Percentiles rank a stretch among this genome's conserved stretches.
Evolutionary conservation across 2,888 invertebrate genomes (phyloP).

Genomic region (Melikaiella ostensackeni): DNA sequence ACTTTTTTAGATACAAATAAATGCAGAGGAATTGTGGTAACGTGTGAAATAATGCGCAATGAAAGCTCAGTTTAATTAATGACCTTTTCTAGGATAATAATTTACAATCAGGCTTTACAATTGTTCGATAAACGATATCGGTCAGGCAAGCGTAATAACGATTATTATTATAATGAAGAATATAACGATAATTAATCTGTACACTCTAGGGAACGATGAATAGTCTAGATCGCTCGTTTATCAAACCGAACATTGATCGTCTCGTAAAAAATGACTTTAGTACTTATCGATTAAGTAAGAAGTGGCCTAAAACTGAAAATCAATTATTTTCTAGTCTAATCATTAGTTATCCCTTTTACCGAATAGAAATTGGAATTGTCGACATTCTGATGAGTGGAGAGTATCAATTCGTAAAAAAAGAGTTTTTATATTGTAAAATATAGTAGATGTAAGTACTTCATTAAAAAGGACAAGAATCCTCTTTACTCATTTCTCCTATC

Average conservation of each 20-base stretch:
- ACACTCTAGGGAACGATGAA: not conserved
- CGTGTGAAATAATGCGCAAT: not conserved
- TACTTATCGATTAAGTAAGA: not conserved
- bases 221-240: not conserved
- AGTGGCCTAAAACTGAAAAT: not conserved
- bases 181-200: not conserved
- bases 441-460: constrained; percentile 11
- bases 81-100: not conserved
- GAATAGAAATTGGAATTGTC: too few relatives aligned
- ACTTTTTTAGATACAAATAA: too few relatives aligned
- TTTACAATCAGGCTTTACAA: not conserved
- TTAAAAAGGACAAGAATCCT: constrained; percentile 18
- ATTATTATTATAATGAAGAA: not conserved
- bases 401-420: not conserved
- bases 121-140: constrained; percentile 6
- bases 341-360: not conserved
- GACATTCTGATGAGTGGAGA: too few relatives aligned
- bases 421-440: not conserved
- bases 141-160: constrained; percentile 16
- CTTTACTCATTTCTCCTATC: constrained; percentile 30
- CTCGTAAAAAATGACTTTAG: not conserved
- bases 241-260: not conserved
- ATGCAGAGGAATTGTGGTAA: not conserved
- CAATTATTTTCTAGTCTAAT: not conserved
- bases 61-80: not conserved